Base-by-base conservation (phyloP, 1,140 invertebrate genomes). In the Leptonema lineaticorne region DNA sequence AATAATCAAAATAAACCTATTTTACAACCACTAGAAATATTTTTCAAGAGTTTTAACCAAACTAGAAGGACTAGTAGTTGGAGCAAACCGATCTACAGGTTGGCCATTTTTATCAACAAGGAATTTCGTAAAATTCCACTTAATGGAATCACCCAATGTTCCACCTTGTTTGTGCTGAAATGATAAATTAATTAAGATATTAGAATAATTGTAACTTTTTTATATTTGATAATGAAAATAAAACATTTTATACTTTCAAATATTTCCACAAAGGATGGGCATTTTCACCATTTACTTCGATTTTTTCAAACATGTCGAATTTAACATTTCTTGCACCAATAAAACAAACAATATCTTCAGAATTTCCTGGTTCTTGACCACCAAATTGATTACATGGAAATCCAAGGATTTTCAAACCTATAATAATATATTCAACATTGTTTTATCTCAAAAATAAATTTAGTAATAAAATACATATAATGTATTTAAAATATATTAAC, bases 71-170 rank as follows among this genome's bases (percentile, higher is more conserved):
- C 93, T 89, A 5, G 84, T 87, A 50, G 85, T 88, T 1, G 94
- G 92, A 7, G 87, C 88, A 83, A 92, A 93, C 75, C 95, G 85
- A 71, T 91, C 89, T 0, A 97, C 88, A 7, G 92, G 91, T 62
- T 91, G 81, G 9, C 96, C 96, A 68, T 96, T 81, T 78, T 91
- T 93, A 79, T 97, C 87, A 46, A 97, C 83, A 64, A 98, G 85
- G 79, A 98, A 99, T 77, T 98, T 98, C 9, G 94, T 93, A 75
- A 98, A 98, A 79, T 98, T 99, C 96, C 96, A 98, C 78, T 98
- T 97, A 73, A 98, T 95, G 64, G 86, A 88, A 76, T 86, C 85
- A 22, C 86, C 88, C 33, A 93, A 75, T 29, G 86, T 86, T 11
- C 92, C 92, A 7, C 85, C 84, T 78, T 95, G 89, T 75, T 96